Percentiles rank a stretch among this genome's conserved stretches.
These are phyloP conservation scores for Rhyacophila brunnea DNA, from an alignment of 1,140 invertebrate genomes.

Conservation along the genomic window DNA sequence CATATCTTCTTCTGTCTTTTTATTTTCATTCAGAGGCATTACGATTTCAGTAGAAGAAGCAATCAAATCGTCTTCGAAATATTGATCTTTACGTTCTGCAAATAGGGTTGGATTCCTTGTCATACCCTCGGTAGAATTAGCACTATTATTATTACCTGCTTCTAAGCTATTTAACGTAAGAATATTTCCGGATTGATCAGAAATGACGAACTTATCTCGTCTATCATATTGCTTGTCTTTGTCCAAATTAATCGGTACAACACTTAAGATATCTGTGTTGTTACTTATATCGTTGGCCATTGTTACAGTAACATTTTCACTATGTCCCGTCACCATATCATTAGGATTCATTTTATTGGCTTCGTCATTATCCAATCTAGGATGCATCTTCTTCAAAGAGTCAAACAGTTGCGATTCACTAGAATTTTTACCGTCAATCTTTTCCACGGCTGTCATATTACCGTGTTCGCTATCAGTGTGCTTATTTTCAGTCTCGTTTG, in stretches of 20 bases:
- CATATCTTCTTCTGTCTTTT: neutral
- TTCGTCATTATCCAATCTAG: slow-evolving; percentile 43
- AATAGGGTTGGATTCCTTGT: slow-evolving; percentile 23
- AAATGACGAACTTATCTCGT: slow-evolving; percentile 25
- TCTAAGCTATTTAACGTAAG: neutral
- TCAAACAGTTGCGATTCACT: slow-evolving; percentile 9
- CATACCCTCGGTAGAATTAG: neutral
- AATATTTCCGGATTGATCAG: slow-evolving; percentile 1
- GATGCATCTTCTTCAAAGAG: slow-evolving; percentile 26
- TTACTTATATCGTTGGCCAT: slow-evolving; percentile 20
- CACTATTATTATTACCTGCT: neutral
- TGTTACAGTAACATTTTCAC: slow-evolving; percentile 22
- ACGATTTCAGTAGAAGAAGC: slow-evolving; percentile 31
- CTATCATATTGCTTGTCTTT: slow-evolving; percentile 37
- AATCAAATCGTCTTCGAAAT: slow-evolving; percentile 25
- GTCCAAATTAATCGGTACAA: slow-evolving; percentile 31
- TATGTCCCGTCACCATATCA: slow-evolving; percentile 20
- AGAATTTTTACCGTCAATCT: neutral
- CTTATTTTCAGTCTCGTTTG: slow-evolving; percentile 34
- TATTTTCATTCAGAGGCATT: neutral
- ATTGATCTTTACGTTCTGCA: slow-evolving; percentile 28
- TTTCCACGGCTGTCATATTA: slow-evolving; percentile 14
- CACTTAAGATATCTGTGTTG: slow-evolving; percentile 24
- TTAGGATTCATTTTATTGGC: slow-evolving; percentile 42
- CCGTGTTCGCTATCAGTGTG: slow-evolving; percentile 26